These are phyloP conservation scores for Smutsia temminckii DNA, from an alignment of 2,797 vertebrate species.

Conservation along the genomic window DNA sequence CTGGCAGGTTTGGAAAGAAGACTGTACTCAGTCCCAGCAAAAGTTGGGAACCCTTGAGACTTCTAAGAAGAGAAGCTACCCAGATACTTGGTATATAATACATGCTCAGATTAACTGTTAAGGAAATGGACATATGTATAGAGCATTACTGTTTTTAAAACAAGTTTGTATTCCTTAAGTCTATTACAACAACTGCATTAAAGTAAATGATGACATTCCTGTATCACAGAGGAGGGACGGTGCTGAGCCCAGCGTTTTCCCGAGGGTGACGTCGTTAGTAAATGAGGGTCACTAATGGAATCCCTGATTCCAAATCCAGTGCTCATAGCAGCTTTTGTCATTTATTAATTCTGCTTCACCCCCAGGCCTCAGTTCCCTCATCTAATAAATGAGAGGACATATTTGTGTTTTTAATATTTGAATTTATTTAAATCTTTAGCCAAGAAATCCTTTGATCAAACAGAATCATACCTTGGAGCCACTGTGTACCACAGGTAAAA, in stretches of 20 bases:
- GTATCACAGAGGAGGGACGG: background rate
- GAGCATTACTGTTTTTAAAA: conserved; percentile 6
- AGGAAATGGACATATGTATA: background rate
- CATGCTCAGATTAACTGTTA: background rate
- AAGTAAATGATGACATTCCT: background rate
- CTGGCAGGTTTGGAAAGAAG: background rate
- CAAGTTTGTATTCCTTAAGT: background rate
- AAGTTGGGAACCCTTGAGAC: background rate
- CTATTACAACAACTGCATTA: background rate
- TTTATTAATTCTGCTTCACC: conserved; percentile 20
- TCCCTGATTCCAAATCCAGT: background rate
- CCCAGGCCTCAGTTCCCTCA: conserved; percentile 29
- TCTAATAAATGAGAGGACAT: conserved; percentile 58
- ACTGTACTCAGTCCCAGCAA: background rate
- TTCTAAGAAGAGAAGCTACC: background rate
- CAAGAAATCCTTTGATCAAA: conserved; percentile 63
- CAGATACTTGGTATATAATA: background rate
- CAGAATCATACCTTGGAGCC: conserved; percentile 58
- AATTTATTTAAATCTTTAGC: conserved; percentile 64
- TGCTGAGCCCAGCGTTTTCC: background rate
- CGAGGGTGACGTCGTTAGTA: background rate
- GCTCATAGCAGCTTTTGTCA: background rate
- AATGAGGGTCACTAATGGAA: background rate
- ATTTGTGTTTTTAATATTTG: conserved; percentile 64
- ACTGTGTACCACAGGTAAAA: conserved; percentile 46